Evolutionary conservation across 2,113 vertebrate species (phyloP).

Genomic region (Strigops habroptila): DNA sequence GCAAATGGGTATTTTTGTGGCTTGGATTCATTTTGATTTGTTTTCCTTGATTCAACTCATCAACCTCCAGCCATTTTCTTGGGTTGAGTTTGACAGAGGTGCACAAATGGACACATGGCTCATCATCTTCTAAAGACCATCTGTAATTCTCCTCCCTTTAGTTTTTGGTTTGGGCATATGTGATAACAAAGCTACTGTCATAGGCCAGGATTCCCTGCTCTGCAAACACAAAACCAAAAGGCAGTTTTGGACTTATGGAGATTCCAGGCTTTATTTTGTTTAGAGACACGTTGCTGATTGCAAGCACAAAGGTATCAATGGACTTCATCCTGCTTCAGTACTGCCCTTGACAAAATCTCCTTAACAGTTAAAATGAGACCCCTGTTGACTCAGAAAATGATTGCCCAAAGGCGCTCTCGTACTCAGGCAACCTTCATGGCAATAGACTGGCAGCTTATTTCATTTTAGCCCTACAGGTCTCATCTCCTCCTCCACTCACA

Average conservation of each 20-base stretch:
- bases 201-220: not conserved
- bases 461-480: not conserved
- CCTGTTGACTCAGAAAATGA: too few species aligned
- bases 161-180: not conserved
- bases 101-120: not conserved
- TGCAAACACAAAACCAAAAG: not conserved
- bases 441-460: not conserved
- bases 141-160: not conserved
- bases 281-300: accelerated
- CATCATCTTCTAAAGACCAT: not conserved
- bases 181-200: not conserved
- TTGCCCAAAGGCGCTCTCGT: not conserved
- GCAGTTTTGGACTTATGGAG: not conserved
- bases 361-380: not conserved
- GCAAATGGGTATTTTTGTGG: not conserved
- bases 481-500: not conserved
- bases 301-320: not conserved
- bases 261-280: not conserved
- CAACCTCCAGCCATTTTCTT: not conserved
- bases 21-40: not conserved
- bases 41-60: not conserved
- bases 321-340: accelerated
- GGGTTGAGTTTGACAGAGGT: not conserved
- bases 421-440: accelerated
- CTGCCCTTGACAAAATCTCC: not conserved